These are phyloP conservation scores for Cichlasoma orientale DNA, from an alignment of 2,797 vertebrate species.

Conservation along the genomic window DNA sequence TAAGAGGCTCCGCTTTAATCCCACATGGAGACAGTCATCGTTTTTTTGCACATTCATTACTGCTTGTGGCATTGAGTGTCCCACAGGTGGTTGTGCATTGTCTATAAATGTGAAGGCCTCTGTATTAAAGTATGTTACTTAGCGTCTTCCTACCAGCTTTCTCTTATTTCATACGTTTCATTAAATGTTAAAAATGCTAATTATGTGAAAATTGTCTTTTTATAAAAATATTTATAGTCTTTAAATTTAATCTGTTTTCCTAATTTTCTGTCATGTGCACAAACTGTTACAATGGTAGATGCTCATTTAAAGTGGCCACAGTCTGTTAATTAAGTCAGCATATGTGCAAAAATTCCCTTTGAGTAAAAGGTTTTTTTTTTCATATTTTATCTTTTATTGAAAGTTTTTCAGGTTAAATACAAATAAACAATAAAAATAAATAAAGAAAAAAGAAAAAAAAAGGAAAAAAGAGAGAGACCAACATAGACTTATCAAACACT, in stretches of 20 bases:
- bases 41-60: constrained; percentile 15
- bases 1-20: constrained; percentile 1
- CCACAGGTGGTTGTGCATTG: constrained; percentile 28
- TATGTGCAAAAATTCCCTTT: too few species aligned
- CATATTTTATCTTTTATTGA: too few species aligned
- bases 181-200: neutral
- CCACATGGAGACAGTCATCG: neutral
- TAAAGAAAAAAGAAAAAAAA: too few species aligned
- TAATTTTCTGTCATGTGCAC: too few species aligned
- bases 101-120: neutral
- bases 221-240: neutral
- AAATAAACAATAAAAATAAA: too few species aligned
- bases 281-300: too few species aligned
- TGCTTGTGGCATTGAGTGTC: neutral
- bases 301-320: too few species aligned
- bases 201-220: neutral
- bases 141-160: neutral
- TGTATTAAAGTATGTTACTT: neutral
- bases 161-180: neutral
- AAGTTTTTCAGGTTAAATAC: too few species aligned
- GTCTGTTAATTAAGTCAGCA: too few species aligned
- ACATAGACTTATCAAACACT: too few species aligned
- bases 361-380: too few species aligned
- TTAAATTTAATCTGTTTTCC: neutral
- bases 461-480: too few species aligned